Conservation (phyloP, 23 tunicate genomes). For the Botrylloides violaceus region DNA sequence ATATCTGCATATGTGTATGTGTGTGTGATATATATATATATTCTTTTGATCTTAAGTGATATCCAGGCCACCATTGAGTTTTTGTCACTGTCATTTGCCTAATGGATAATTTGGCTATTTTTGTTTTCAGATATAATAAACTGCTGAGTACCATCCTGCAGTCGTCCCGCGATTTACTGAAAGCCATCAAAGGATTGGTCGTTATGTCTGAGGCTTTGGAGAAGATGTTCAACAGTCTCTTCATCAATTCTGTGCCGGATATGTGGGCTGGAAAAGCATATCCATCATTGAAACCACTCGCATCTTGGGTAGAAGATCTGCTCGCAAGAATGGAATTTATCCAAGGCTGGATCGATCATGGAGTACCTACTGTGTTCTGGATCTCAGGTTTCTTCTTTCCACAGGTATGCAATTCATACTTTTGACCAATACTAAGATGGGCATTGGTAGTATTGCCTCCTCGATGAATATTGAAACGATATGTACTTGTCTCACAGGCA, state of each 20-base stretch:
- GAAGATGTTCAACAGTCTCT: conserved; percentile 92
- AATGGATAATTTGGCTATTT: too few species aligned
- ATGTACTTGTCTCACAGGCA: conserved; percentile 67
- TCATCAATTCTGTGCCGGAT: conserved; percentile 86
- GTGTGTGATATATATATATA: too few species aligned
- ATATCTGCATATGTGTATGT: background rate
- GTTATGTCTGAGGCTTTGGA: conserved; percentile 98
- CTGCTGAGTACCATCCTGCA: conserved; percentile 65
- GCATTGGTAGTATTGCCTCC: too few species aligned
- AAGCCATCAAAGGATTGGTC: conserved; percentile 98
- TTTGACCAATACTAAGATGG: background rate
- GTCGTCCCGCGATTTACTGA: conserved; percentile 74
- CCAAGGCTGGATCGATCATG: conserved; percentile 91
- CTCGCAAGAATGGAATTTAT: conserved; percentile 82
- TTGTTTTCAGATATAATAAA: conserved; percentile 66
- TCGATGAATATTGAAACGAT: too few species aligned
- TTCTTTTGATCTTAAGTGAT: too few species aligned
- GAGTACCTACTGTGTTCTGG: conserved; percentile 97
- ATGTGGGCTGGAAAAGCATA: conserved; percentile 95
- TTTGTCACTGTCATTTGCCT: too few species aligned
- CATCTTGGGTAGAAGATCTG: conserved; percentile 90
- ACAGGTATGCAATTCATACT: conserved; percentile 17
- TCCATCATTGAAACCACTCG: conserved; percentile 98
- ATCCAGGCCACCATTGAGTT: too few species aligned
- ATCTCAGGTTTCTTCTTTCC: conserved; percentile 99